Evolutionary conservation across 2,113 vertebrate species (phyloP).

Genomic region (Siniperca knerii): DNA sequence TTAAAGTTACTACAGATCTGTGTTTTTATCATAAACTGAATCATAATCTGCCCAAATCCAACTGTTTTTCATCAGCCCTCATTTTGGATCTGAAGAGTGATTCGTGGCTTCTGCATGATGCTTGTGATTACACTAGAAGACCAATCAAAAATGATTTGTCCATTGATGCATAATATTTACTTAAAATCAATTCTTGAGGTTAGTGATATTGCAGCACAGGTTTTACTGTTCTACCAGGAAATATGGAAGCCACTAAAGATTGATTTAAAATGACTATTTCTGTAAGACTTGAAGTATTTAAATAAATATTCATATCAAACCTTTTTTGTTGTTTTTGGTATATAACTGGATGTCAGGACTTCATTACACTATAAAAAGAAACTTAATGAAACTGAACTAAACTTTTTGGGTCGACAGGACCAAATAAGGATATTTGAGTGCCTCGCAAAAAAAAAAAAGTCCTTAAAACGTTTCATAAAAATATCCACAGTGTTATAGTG

Average conservation of each 20-base stretch:
- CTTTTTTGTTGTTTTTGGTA: neutral
- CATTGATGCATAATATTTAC: constrained; percentile 35
- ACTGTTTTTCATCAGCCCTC: neutral
- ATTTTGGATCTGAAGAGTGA: constrained; percentile 4
- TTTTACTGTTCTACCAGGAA: constrained; percentile 80
- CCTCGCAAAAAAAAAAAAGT: neutral
- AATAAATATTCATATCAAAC: constrained; percentile 80
- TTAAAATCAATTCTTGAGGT: constrained; percentile 5
- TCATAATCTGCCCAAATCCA: neutral
- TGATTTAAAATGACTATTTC: constrained; percentile 72
- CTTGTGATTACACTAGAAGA: constrained; percentile 47
- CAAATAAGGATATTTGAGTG: no score
- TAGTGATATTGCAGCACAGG: constrained; percentile 65
- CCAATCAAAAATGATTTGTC: constrained; percentile 21
- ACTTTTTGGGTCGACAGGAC: neutral
- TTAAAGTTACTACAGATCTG: constrained; percentile 8
- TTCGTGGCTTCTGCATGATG: constrained; percentile 62
- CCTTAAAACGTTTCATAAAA: neutral
- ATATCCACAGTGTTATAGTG: neutral
- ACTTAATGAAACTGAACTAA: neutral
- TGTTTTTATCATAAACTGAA: constrained; percentile 13
- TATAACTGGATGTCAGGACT: neutral
- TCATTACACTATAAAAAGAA: neutral
- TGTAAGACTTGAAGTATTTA: constrained; percentile 74
- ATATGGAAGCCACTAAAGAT: constrained; percentile 61